Conservation (phyloP, 2,888 invertebrate genomes). For the Drosophila monieri region DNA sequence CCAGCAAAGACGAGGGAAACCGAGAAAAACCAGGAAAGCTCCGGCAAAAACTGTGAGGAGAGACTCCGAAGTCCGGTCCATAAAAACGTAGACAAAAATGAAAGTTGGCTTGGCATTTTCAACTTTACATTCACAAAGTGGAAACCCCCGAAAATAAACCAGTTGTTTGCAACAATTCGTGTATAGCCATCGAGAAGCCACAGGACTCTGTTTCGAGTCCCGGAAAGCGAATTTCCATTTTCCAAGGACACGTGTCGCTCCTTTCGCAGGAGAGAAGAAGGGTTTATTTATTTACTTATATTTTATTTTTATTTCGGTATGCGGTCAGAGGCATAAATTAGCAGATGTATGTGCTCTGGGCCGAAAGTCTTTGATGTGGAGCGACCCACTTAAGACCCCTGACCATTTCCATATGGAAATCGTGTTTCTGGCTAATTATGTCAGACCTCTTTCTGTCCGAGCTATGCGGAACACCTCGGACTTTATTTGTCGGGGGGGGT, state of each 20-base stretch:
- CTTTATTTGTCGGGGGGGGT: background rate
- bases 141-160: background rate
- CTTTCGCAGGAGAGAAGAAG: background rate
- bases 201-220: background rate
- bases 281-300: slow-evolving; percentile 1
- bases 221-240: slow-evolving; percentile 30
- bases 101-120: background rate
- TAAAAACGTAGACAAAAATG: background rate
- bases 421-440: slow-evolving; percentile 38
- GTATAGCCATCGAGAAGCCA: background rate
- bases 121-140: slow-evolving; percentile 4
- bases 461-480: background rate
- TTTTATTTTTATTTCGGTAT: background rate
- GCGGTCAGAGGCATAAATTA: slow-evolving; percentile 18
- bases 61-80: slow-evolving; percentile 5
- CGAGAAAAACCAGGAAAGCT: background rate
- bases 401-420: slow-evolving; percentile 39
- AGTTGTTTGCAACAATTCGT: slow-evolving; percentile 5
- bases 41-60: background rate
- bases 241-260: slow-evolving; percentile 2
- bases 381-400: slow-evolving; percentile 20
- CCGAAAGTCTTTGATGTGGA: slow-evolving; percentile 26
- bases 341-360: slow-evolving; percentile 8
- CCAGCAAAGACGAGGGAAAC: background rate
- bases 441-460: background rate